A percentile compares a stretch with the other conserved stretches of the same genome.
Conservation (phyloP, 2,113 vertebrate species). For the Dermatemys mawii region DNA sequence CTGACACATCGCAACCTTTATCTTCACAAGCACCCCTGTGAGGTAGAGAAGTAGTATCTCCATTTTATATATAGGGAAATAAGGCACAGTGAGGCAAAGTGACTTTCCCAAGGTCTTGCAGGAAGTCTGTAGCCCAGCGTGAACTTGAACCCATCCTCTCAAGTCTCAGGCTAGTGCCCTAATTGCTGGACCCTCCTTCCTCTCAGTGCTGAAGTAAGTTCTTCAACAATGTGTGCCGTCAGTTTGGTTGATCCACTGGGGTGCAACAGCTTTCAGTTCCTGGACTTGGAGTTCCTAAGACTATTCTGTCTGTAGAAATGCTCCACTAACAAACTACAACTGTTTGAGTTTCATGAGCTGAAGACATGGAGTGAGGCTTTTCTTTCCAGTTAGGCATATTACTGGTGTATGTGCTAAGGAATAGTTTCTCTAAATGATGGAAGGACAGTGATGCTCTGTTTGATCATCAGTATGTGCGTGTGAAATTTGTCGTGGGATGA, state of each 20-base stretch:
- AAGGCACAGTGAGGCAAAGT: neutral
- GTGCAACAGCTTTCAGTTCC: neutral
- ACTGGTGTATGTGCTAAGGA: neutral
- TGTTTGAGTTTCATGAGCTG: neutral
- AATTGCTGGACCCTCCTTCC: neutral
- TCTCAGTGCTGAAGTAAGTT: neutral
- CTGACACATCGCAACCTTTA: neutral
- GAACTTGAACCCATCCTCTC: neutral
- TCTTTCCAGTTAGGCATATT: neutral
- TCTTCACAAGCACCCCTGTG: neutral
- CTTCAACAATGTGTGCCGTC: neutral
- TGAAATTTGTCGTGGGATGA: neutral
- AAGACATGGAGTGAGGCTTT: neutral
- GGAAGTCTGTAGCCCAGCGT: neutral
- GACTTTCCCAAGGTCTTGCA: neutral
- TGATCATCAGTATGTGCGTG: neutral
- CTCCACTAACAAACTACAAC: neutral
- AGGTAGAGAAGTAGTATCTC: neutral
- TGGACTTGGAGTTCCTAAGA: neutral
- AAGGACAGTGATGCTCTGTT: neutral
- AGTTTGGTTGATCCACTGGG: neutral
- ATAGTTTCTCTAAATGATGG: neutral
- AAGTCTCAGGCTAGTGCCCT: neutral
- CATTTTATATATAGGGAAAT: neutral
- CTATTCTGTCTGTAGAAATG: neutral